These are phyloP conservation scores for Conus betulinus DNA, from an alignment of 1,140 invertebrate genomes.

Conservation along the genomic window DNA sequence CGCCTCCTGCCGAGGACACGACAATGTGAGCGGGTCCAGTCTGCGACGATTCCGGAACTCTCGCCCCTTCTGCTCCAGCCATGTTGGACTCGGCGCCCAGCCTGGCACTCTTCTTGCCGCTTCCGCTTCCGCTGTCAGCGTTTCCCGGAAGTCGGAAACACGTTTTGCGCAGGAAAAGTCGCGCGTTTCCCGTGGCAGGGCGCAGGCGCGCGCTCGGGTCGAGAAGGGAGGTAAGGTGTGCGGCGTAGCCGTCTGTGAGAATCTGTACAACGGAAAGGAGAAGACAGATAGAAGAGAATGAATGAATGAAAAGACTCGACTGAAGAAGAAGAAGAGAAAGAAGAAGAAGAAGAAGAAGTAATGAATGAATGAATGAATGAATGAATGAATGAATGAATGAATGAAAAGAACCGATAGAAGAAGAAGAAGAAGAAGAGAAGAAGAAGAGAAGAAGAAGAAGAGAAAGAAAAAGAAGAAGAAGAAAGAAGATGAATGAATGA, in stretches of 20 bases:
- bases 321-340: too few relatives aligned
- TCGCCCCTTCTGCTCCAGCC: slow-evolving; percentile 14
- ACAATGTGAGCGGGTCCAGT: slow-evolving; percentile 14
- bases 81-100: not conserved
- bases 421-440: too few relatives aligned
- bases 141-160: slow-evolving; percentile 84
- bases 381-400: too few relatives aligned
- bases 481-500: too few relatives aligned
- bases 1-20: not conserved
- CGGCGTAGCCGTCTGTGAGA: slow-evolving; percentile 75
- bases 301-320: too few relatives aligned
- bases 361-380: too few relatives aligned
- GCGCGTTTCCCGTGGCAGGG: slow-evolving; percentile 93
- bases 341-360: too few relatives aligned
- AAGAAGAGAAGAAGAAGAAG: too few relatives aligned
- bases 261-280: slow-evolving; percentile 58
- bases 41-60: not conserved
- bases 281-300: not conserved
- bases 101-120: not conserved
- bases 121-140: not conserved
- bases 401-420: too few relatives aligned
- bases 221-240: slow-evolving; percentile 89
- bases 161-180: slow-evolving; percentile 93
- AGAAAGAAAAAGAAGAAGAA: too few relatives aligned
- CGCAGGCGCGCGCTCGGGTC: slow-evolving; percentile 85